phyloP scores from a whole-genome alignment of 37 sponge, comb jelly and placozoan genomes.

The Beroe forskalii region DNA sequence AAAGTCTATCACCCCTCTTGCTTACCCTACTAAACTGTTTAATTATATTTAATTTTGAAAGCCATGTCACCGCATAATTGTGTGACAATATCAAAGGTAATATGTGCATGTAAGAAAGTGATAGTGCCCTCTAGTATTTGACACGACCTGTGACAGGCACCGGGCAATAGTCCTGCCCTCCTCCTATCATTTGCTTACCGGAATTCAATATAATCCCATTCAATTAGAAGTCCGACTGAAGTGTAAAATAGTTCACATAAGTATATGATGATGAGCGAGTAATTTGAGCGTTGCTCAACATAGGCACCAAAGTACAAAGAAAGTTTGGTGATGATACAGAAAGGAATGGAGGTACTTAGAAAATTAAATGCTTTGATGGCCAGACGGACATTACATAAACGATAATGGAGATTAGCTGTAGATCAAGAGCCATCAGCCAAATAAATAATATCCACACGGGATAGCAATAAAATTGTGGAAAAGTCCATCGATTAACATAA shows the following conservation, averaged over 20 bases:
- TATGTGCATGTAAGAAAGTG: background rate
- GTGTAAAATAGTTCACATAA: slow-evolving; percentile 22
- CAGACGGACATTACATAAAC: too few relatives aligned
- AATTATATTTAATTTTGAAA: slow-evolving; percentile 63
- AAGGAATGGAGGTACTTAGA: too few relatives aligned
- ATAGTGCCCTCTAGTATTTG: background rate
- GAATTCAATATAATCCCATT: slow-evolving; percentile 51
- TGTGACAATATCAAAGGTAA: slow-evolving; percentile 22
- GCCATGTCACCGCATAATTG: slow-evolving; percentile 49
- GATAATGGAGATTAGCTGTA: too few relatives aligned
- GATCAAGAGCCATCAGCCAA: too few relatives aligned
- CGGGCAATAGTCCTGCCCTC: background rate
- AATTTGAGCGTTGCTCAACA: too few relatives aligned
- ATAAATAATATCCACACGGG: too few relatives aligned
- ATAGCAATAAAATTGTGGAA: too few relatives aligned
- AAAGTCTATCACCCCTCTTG: background rate
- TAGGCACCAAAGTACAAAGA: too few relatives aligned
- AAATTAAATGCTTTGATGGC: too few relatives aligned
- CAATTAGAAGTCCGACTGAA: background rate
- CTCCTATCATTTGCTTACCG: slow-evolving; percentile 42
- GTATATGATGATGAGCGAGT: too few relatives aligned
- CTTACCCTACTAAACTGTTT: background rate
- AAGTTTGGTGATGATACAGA: too few relatives aligned
- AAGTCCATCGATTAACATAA: too few relatives aligned
- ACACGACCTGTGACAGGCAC: slow-evolving; percentile 38